Conservation (phyloP, 2,797 vertebrate genomes). For the Peromyscus nudipes region DNA sequence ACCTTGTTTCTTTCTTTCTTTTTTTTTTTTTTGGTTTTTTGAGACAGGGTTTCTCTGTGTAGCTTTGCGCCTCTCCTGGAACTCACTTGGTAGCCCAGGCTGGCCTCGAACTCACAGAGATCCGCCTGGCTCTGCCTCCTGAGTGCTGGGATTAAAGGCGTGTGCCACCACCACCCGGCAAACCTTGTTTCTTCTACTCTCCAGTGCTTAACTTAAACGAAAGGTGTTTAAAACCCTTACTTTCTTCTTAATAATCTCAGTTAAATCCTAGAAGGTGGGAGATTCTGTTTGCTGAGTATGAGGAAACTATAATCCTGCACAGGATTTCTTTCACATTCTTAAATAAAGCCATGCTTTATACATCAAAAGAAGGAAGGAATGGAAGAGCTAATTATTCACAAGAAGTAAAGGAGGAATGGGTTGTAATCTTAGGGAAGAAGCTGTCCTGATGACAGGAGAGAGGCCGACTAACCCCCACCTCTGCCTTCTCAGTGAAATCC, state of each 20-base stretch:
- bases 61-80: no score
- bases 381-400: background rate
- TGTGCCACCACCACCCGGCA: no score
- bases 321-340: conserved; percentile 33
- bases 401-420: conserved; percentile 25
- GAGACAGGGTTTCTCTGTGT: no score
- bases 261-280: background rate
- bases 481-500: background rate
- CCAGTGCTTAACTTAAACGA: background rate
- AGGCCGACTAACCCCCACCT: background rate
- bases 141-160: no score
- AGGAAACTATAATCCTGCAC: conserved; percentile 22
- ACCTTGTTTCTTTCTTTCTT: background rate
- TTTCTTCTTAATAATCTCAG: background rate
- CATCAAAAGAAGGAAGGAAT: background rate
- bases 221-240: background rate
- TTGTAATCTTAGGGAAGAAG: background rate
- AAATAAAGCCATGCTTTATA: background rate
- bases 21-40: no score
- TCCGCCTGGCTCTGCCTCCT: no score
- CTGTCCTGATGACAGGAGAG: background rate
- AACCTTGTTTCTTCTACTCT: background rate
- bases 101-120: no score
- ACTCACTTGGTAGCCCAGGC: no score
- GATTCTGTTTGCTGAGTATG: background rate